Evolutionary conservation across 2,113 vertebrate species (phyloP).

Genomic region (Nycticebus coucang): DNA sequence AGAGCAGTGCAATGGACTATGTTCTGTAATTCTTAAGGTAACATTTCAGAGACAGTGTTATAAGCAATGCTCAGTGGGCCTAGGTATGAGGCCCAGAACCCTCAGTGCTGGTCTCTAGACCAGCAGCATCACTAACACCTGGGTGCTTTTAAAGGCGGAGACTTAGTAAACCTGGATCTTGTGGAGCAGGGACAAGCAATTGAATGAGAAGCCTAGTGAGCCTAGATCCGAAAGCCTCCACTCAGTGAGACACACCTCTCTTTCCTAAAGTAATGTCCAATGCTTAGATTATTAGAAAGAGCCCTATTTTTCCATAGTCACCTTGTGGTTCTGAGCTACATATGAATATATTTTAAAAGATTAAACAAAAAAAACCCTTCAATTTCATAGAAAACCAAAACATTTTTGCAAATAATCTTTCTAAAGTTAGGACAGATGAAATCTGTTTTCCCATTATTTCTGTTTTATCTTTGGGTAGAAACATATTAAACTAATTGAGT

Average conservation of each 20-base stretch:
- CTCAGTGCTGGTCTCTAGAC: not conserved
- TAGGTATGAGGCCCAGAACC: not conserved
- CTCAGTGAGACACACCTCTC: not conserved
- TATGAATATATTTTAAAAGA: not conserved
- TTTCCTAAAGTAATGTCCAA: not conserved
- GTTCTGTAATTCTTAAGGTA: not conserved
- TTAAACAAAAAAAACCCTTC: not conserved
- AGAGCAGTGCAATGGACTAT: not conserved
- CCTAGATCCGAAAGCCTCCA: not conserved
- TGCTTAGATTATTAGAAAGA: not conserved
- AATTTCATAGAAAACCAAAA: slow-evolving; percentile 39
- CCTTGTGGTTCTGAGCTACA: not conserved
- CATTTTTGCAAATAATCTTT: slow-evolving; percentile 47
- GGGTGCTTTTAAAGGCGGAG: not conserved
- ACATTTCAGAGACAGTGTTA: not conserved
- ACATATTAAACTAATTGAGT: slow-evolving; percentile 7
- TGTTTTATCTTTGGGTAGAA: slow-evolving; percentile 5
- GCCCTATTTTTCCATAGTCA: not conserved
- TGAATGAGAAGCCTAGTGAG: not conserved
- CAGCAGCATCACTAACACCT: not conserved
- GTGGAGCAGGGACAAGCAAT: not conserved
- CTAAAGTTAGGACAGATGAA: slow-evolving; percentile 23
- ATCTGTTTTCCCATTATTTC: not conserved
- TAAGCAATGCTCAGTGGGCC: not conserved
- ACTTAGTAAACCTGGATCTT: not conserved